phyloP scores from a whole-genome alignment of 2,113 vertebrate genomes.

The Acrocephalus arundinaceus region DNA sequence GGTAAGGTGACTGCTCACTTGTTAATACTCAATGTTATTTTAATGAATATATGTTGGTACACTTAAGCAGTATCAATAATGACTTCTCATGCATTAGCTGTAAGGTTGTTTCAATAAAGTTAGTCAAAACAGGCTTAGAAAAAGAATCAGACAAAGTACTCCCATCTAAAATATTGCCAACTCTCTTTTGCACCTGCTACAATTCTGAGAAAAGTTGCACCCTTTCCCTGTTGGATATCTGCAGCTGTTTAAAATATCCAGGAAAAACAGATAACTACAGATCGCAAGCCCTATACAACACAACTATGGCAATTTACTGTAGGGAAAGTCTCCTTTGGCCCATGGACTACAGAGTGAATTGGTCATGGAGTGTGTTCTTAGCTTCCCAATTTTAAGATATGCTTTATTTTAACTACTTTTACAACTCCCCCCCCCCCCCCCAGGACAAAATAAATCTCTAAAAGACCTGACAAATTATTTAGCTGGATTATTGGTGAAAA shows the following conservation, averaged over 20 bases:
- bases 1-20: neutral
- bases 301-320: neutral
- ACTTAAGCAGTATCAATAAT: neutral
- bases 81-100: neutral
- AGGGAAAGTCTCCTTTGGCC: neutral
- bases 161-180: neutral
- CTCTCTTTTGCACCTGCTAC: neutral
- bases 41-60: neutral
- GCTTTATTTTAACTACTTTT: neutral
- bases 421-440: no score
- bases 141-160: neutral
- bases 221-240: neutral
- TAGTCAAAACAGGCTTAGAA: neutral
- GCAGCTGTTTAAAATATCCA: neutral
- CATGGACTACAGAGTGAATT: neutral
- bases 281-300: neutral
- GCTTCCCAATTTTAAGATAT: neutral
- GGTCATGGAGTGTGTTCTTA: neutral
- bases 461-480: conserved; percentile 41
- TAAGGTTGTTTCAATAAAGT: neutral
- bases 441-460: neutral
- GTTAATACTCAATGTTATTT: neutral
- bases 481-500: conserved; percentile 56
- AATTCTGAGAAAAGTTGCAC: neutral
- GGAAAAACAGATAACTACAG: neutral